A percentile compares a stretch with the other conserved stretches of the same genome.
Conservation (phyloP, 2,888 invertebrate genomes). For the Myopa tessellatipennis region DNA sequence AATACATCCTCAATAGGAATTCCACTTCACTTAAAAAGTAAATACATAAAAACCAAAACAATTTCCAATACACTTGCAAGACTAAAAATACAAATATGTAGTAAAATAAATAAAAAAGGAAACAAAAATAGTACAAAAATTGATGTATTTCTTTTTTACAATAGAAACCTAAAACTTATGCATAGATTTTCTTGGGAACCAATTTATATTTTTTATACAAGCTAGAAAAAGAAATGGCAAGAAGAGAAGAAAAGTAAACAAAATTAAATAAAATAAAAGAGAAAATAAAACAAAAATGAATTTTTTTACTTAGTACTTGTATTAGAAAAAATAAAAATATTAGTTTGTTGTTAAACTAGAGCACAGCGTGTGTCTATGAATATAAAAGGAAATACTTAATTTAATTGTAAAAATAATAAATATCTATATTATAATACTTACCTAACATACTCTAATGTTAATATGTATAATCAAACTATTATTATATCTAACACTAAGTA, state of each 20-base stretch:
- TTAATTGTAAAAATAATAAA: neutral
- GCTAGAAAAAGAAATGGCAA: neutral
- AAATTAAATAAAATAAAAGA: too few relatives aligned
- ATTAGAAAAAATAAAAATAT: too few relatives aligned
- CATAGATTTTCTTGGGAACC: neutral
- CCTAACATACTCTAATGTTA: neutral
- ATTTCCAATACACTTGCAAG: neutral
- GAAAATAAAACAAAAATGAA: too few relatives aligned
- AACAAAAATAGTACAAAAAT: conserved; percentile 26
- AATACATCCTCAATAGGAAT: conserved; percentile 6
- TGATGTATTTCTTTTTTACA: neutral
- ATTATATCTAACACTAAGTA: conserved; percentile 15
- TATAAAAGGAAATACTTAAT: neutral
- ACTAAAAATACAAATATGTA: conserved; percentile 4
- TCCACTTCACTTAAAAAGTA: neutral
- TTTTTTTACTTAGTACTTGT: too few relatives aligned
- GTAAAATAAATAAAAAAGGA: neutral
- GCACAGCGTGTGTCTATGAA: too few relatives aligned
- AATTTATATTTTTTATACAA: conserved; percentile 31
- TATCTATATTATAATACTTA: neutral
- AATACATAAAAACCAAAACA: neutral
- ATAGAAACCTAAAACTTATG: neutral
- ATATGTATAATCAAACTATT: conserved; percentile 12
- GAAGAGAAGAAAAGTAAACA: neutral
- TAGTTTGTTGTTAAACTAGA: too few relatives aligned